These are phyloP conservation scores for Phenacoccus solenopsis DNA, from an alignment of 1,140 invertebrate species.

Conservation along the genomic window DNA sequence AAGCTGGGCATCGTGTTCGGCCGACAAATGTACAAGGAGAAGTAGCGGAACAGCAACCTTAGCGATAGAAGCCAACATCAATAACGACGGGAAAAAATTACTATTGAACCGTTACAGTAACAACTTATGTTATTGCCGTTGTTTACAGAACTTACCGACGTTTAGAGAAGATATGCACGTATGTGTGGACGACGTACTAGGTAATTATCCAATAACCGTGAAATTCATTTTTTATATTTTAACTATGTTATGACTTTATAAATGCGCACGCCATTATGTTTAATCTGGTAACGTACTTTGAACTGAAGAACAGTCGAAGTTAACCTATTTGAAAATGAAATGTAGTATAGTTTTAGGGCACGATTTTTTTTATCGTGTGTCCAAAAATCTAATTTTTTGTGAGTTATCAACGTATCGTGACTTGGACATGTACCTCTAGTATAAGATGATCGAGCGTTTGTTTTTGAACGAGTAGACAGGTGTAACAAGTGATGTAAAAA, in stretches of 20 bases:
- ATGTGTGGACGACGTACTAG: constrained; percentile 40
- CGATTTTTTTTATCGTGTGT: too few relatives aligned
- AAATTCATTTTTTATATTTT: neutral
- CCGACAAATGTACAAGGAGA: constrained; percentile 39
- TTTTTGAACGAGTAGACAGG: too few relatives aligned
- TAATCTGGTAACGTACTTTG: too few relatives aligned
- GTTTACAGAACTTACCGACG: constrained; percentile 35
- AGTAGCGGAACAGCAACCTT: constrained; percentile 40
- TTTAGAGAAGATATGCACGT: constrained; percentile 40
- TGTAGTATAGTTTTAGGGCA: neutral
- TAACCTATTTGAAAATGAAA: neutral
- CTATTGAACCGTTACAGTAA: neutral
- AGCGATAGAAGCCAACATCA: neutral
- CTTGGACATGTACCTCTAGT: too few relatives aligned
- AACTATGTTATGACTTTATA: too few relatives aligned
- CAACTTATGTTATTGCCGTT: constrained; percentile 36
- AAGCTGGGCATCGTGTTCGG: constrained; percentile 27
- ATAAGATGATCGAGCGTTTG: too few relatives aligned
- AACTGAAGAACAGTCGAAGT: too few relatives aligned
- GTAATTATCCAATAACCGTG: constrained; percentile 32
- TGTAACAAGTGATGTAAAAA: too few relatives aligned
- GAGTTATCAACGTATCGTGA: too few relatives aligned
- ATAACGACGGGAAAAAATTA: neutral
- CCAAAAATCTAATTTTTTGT: too few relatives aligned
- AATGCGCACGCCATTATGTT: too few relatives aligned